Base-by-base conservation (phyloP, 2,888 invertebrate genomes). In the Meiosimyza platycephala region DNA sequence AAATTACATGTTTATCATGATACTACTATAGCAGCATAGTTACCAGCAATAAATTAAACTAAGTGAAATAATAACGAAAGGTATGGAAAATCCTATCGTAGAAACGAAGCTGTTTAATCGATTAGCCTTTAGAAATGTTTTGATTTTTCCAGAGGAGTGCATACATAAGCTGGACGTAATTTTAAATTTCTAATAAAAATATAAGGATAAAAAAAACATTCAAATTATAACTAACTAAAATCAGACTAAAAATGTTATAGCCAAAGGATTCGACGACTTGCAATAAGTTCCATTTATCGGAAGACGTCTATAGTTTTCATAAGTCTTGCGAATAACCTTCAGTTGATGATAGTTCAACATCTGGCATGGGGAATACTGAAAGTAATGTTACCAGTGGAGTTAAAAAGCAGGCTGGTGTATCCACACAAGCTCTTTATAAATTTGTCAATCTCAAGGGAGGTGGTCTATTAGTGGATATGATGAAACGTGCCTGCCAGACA, bases 301-400 rank as follows among this genome's bases (percentile, higher is more conserved):
- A 40, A 40, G 9, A 40, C 40, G 5, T 40, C 28, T 22, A 22
- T 2, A 28, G 4, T 28, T 28, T 28, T 28, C 28, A 28, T 40
- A 7, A 7, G 9, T 40, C 9, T 9, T 40, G 5, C 40, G 40
- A 40, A 40, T 40, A 40, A 9, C 40, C 40, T 40, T 40, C 40
- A 40, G 9, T 40, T 7, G 40, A 6, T 40, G 40, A 40, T 9
- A 28, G 28, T 28, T 2, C 28, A 40, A 40, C 40, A 6, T 40
- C 40, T 28, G 57, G n/a, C 57, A 92, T 92, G 94, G 94, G 94
- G 84, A 94, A 94, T 89, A 94, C 94, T 3, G 94, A 94, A 82
- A 94, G 94, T 81, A 94, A 94, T 87, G 97, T 98, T 1, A 95
- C 96, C 0, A 95, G 95, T 86, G 97, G 96, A 59, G 97, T 98